These are phyloP conservation scores for Canis aureus DNA, from an alignment of 2,113 vertebrate species.

Conservation along the genomic window DNA sequence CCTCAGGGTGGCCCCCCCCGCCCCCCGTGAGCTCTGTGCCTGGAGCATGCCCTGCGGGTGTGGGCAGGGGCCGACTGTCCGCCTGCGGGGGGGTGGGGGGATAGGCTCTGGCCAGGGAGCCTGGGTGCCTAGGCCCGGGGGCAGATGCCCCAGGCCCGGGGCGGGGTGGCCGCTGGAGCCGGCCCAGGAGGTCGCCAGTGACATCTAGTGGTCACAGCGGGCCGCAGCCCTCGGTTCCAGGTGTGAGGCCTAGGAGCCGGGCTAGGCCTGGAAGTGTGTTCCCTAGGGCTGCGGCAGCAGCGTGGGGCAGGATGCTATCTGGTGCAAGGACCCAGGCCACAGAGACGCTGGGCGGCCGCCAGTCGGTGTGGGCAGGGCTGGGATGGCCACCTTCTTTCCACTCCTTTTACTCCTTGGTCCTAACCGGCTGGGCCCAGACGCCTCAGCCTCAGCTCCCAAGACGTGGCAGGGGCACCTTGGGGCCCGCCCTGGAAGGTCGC, in stretches of 20 bases:
- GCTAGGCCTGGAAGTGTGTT: background rate
- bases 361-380: background rate
- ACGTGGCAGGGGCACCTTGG: background rate
- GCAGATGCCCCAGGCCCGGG: accelerated
- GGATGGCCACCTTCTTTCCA: background rate
- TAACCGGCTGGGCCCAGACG: accelerated
- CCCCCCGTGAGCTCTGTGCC: background rate
- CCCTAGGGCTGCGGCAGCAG: too few relatives aligned
- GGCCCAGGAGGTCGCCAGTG: slow-evolving; percentile 72
- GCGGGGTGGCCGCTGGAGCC: background rate
- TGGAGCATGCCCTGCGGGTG: accelerated
- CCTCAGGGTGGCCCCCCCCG: background rate
- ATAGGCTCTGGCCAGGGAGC: background rate
- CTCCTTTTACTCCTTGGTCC: background rate
- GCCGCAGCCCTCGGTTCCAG: background rate
- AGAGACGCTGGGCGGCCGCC: background rate
- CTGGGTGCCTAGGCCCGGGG: background rate
- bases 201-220: slow-evolving; percentile 83
- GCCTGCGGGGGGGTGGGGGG: background rate
- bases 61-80: too few relatives aligned
- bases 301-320: background rate
- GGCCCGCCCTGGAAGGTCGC: background rate
- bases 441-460: background rate
- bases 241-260: too few relatives aligned
- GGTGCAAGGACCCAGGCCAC: background rate